Base-by-base conservation (phyloP, 2,888 invertebrate genomes). In the Stictocephala bisonia region DNA sequence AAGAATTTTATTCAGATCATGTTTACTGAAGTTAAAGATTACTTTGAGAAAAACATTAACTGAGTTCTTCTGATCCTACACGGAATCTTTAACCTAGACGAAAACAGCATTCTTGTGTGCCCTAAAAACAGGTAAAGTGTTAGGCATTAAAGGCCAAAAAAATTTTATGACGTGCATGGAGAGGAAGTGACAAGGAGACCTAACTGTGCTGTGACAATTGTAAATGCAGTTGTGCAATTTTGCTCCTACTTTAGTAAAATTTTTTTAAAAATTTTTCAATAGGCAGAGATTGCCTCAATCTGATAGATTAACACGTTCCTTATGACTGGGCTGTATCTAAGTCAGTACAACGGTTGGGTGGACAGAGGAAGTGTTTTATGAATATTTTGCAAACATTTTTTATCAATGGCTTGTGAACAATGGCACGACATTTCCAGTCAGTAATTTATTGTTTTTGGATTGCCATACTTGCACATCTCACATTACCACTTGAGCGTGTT, bases 51-150 rank as follows among this genome's bases (percentile, higher is more conserved):
- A 22, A 22, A 26, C 1, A 1, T 44, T 1, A 3, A 15, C 0
- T 11, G 26, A 7, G 26, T 44, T 1, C 1, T 66, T 7, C 1
- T 1, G 18, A 6, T 24, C 1, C 66, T 44, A 4, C 1, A 2
- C 4, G 7, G 26, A 2, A 27, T 44, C 0, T 66, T 26, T 24
- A 66, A 66, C 26, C 2, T 44, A 18, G 66, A 66, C 13, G 83
- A 84, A 75, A 81, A 81, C 15, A 81, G 80, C 0, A 22, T 44
- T 18, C 82, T n/a, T 73, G 76, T 84, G 24, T 74, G 75, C 44
- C 83, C 83, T 15, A 83, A 84, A 77, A 78, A 78, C 1, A 76
- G 79, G n/a, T 77, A 79, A 66, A 83, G 83, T 18, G 53, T 84
- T 15, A 79, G 76, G 0, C 3, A 78, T 73, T 75, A 81, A 80